Conservation (phyloP, 2,797 vertebrate species). For the Epinephelus awoara region DNA sequence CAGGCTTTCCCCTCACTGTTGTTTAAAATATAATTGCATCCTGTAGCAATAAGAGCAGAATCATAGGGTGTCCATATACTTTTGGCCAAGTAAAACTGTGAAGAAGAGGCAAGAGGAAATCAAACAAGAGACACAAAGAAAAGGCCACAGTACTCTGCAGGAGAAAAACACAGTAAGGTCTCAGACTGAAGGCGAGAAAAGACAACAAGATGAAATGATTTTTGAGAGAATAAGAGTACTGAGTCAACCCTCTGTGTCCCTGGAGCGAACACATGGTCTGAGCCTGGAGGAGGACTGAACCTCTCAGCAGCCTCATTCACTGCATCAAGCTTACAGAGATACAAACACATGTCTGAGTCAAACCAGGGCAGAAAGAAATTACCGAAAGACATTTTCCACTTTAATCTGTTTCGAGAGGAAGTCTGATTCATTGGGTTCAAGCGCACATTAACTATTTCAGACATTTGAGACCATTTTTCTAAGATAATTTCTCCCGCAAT, state of each 20-base stretch:
- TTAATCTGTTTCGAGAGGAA: background rate
- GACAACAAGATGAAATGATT: background rate
- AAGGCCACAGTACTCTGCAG: too few species aligned
- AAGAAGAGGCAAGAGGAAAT: too few species aligned
- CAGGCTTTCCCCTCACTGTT: too few species aligned
- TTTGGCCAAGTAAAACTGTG: too few species aligned
- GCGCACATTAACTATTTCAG: background rate
- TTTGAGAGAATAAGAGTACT: constrained; percentile 1
- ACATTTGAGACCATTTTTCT: background rate
- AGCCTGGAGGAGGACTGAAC: constrained; percentile 27
- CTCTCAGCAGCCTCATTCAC: background rate
- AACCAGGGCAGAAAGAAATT: background rate
- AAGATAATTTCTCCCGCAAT: background rate
- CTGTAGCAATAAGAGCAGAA: too few species aligned
- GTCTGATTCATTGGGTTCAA: constrained; percentile 11
- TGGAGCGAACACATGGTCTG: background rate
- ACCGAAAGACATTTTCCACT: constrained; percentile 13
- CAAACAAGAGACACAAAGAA: background rate
- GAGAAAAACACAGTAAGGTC: background rate
- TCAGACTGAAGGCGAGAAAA: background rate
- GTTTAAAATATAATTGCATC: too few species aligned
- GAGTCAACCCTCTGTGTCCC: background rate
- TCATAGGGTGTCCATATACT: too few species aligned
- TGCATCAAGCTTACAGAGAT: constrained; percentile 3
- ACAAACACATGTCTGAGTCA: background rate